Evolutionary conservation across 2,888 invertebrate species (phyloP).

Genomic region (Philhelius pedissequus): DNA sequence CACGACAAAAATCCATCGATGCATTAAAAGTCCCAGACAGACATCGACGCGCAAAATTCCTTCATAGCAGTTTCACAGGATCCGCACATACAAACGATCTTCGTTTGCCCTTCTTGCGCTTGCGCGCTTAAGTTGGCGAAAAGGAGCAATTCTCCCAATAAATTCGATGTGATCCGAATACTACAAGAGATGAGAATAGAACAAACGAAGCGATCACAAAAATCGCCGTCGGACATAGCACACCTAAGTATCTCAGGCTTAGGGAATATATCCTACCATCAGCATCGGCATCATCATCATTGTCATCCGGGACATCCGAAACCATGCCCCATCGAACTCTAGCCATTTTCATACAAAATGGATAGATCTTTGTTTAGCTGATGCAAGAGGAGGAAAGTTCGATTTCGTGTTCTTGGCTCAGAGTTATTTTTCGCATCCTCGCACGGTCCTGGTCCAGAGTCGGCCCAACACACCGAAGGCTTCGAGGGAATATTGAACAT

Average conservation of each 20-base stretch:
- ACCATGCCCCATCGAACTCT: conserved; percentile 61
- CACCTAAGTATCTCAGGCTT: neutral
- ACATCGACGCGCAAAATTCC: conserved; percentile 64
- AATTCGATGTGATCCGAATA: conserved; percentile 61
- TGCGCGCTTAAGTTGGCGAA: neutral
- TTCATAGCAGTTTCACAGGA: conserved; percentile 40
- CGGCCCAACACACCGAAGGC: neutral
- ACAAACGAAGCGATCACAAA: conserved; percentile 44
- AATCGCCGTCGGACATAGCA: conserved; percentile 62
- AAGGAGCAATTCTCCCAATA: conserved; percentile 47
- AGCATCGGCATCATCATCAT: conserved; percentile 26
- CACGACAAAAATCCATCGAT: conserved; percentile 63
- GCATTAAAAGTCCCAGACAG: conserved; percentile 65
- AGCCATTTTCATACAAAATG: conserved; percentile 56
- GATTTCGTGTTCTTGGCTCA: conserved; percentile 52
- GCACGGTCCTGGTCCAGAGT: too few species aligned
- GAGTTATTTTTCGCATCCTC: neutral
- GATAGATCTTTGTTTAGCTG: conserved; percentile 29
- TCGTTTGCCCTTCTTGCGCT: neutral
- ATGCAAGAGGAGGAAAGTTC: conserved; percentile 43
- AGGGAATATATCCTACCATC: conserved; percentile 34
- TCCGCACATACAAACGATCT: neutral
- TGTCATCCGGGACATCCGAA: conserved; percentile 44
- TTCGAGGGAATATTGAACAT: conserved; percentile 30
- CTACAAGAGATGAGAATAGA: conserved; percentile 46